Evolutionary conservation across 2,113 vertebrate genomes (phyloP), one percentile per base, ranked within the genome.

Genomic region (Oncorhynchus masou): DNA sequence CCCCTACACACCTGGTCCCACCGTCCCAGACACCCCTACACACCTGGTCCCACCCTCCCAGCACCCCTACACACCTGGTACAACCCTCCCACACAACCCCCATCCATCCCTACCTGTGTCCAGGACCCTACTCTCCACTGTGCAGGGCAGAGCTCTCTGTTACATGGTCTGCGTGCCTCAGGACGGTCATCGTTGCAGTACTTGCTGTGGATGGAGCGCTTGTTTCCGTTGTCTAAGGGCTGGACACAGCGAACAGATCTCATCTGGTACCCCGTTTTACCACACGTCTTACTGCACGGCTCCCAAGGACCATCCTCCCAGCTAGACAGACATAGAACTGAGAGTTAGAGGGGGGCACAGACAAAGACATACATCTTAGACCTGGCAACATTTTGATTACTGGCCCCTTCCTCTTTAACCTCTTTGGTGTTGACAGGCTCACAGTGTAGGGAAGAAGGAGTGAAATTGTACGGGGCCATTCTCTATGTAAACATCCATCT

Each of bases 241-340:
- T 99, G 97, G 62, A 97, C 76, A 1, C 98, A 99, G 73, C 93
- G 94, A 24, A 99, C 96, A 0, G 94, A 91, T 27, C 98, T 95
- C 0, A 94, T 90, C 73, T 98, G 96, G 22, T 93, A 90, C 4
- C 98, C 97, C 0, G 93, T 94, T 83, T 96, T 95, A 71, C 98
- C 98, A 24, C 98, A 99, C 0, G 93, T 91, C 84, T 95, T 96
- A 84, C 95, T 97, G 91, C 98, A 99, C 13, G 95, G 93, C 82
- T 96, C 96, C 98, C 98, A 99, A 6, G 98, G 95, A 5, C 94
- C 96, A 0, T 94, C 92, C 72, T 97, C 95, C 98, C 98, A 99
- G 73, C 98, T 99, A 45, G 9, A 90, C 3, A 72, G 31, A 69
- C 29, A 64, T 27, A 71, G 62, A 39, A 39, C 57, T 9, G 1